phyloP scores from a whole-genome alignment of 2,797 vertebrate species.

The Sarcophilus harrisii region DNA sequence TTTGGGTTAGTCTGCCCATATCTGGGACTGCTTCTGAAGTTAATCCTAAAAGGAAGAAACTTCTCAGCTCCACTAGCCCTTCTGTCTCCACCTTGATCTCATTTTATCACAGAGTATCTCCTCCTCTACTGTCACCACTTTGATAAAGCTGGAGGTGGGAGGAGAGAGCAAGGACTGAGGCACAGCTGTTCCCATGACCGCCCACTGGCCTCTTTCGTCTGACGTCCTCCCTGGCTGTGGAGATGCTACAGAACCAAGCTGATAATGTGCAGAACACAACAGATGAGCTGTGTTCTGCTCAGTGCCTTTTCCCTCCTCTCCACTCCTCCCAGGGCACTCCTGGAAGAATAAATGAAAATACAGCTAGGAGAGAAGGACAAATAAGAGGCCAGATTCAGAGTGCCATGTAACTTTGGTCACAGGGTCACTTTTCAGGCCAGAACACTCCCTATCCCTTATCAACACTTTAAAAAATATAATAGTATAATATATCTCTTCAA shows the following conservation, averaged over 20 bases:
- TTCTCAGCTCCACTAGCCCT: neutral
- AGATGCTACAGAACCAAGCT: constrained; percentile 11
- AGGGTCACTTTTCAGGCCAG: neutral
- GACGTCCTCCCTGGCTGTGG: neutral
- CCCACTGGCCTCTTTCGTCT: neutral
- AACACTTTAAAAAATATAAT: neutral
- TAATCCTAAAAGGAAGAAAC: neutral
- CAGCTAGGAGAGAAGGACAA: constrained; percentile 1
- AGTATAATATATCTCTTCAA: neutral
- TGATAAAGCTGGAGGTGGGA: neutral
- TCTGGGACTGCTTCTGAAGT: neutral
- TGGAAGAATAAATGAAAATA: neutral
- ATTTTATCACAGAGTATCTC: neutral
- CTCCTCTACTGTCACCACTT: neutral
- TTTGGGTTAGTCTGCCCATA: neutral
- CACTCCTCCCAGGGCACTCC: neutral
- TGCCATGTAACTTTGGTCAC: neutral
- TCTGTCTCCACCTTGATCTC: neutral
- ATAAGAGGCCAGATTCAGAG: constrained; percentile 15
- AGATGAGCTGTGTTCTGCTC: neutral
- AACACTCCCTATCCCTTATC: neutral
- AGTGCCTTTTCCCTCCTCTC: neutral
- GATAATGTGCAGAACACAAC: neutral
- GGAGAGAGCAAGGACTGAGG: neutral
- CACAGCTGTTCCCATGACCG: neutral